These are phyloP conservation scores for Myocastor coypus DNA, from an alignment of 2,113 vertebrate species.

Conservation along the genomic window DNA sequence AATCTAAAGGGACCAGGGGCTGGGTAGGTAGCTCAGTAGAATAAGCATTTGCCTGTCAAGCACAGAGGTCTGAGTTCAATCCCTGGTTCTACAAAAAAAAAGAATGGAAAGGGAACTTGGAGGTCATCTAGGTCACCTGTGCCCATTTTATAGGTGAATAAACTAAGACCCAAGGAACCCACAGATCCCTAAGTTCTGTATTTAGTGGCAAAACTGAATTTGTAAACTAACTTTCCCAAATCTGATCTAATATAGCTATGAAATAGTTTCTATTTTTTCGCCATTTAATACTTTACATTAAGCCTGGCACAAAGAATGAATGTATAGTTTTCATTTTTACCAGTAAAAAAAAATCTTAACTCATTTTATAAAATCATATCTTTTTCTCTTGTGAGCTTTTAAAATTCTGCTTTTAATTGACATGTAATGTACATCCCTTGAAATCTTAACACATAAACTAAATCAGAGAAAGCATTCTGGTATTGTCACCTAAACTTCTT, in stretches of 20 bases:
- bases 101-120: constrained; percentile 6
- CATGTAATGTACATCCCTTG: too few relatives aligned
- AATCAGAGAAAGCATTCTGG: constrained; percentile 24
- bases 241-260: constrained; percentile 14
- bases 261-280: constrained; percentile 20
- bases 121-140: constrained; percentile 35
- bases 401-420: neutral
- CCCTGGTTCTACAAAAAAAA: too few relatives aligned
- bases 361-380: neutral
- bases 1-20: neutral
- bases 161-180: neutral
- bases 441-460: constrained; percentile 11
- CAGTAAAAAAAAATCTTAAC: neutral
- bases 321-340: neutral
- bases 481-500: neutral
- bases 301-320: neutral
- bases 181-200: neutral
- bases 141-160: constrained; percentile 51
- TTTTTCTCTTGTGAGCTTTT: neutral
- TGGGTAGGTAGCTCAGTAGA: too few relatives aligned
- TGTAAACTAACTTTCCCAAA: constrained; percentile 16
- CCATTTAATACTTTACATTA: neutral
- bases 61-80: too few relatives aligned
- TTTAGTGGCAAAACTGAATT: constrained; percentile 51
- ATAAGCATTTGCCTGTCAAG: too few relatives aligned